Base-by-base conservation (phyloP, 1,140 invertebrate species). In the Hyles euphorbiae region DNA sequence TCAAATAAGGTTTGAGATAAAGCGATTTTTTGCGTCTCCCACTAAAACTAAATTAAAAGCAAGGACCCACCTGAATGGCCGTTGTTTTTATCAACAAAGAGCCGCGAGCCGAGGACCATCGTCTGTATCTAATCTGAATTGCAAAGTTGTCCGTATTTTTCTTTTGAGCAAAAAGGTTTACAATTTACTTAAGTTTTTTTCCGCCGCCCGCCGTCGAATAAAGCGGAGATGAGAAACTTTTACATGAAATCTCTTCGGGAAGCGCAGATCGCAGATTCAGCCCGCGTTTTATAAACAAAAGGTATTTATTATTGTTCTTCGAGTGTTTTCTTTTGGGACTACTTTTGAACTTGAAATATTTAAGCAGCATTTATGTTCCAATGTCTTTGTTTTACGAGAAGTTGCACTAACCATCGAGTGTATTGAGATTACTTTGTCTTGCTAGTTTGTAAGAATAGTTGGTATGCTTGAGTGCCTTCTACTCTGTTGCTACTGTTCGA, bases 1-100 rank as follows among this genome's bases (percentile, higher is more conserved):
- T 48, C 9, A 12, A 48, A 48, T 40, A 48, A 48, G n/a, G n/a
- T 48, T 12, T 22, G 11, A 48, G 47, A 48, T 48, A 48, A 48
- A 48, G 47, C 47, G 5, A n/a, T 48, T 48, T 48, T 48, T 48
- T 22, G 6, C 44, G 9, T 11, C 9, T 3, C 44, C 44, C 44
- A 46, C 9, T 22, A 22, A 5, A 40, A 40, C 22, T 48, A 48
- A n/a, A 48, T 48, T 48, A 48, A 11, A 48, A 48, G 9, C 6
- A 5, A 48, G 47, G 47, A 46, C 47, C 22, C 22, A 48, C 47
- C 47, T 48, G 47, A 11, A 48, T 6, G 36, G 11, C 3, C 47
- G 11, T 48, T 48, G 47, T 48, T 48, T 22, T 48, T 48, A 48
- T 12, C 47, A 48, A 22, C 47, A 48, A 32, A 51, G 11, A 34